phyloP scores from a whole-genome alignment of 2,113 vertebrate species.

The Saguinus midas region DNA sequence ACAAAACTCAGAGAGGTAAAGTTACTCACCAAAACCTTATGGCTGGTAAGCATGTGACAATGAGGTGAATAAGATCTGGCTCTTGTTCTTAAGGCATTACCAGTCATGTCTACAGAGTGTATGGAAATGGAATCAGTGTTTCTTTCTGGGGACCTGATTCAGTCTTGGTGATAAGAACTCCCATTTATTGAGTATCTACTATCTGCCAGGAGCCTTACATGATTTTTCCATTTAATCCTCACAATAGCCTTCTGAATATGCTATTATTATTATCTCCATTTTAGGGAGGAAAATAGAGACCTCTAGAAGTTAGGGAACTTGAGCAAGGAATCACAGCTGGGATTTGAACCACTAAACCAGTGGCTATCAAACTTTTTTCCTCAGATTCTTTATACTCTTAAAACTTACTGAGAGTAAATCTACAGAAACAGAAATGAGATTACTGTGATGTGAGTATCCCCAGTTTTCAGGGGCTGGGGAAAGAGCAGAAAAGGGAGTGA shows the following conservation, averaged over 20 bases:
- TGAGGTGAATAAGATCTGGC: not conserved
- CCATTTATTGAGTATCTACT: not conserved
- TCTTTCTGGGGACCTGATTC: not conserved
- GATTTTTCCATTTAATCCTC: not conserved
- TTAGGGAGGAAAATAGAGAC: not conserved
- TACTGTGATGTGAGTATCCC: not conserved
- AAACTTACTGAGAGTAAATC: slow-evolving; percentile 19
- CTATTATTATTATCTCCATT: not conserved
- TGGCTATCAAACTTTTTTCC: not conserved
- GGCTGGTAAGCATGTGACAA: not conserved
- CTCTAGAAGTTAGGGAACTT: slow-evolving; percentile 1
- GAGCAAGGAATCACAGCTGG: not conserved
- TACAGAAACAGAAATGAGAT: slow-evolving; percentile 27
- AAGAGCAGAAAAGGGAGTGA: not conserved
- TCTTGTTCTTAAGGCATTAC: not conserved
- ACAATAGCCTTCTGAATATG: not conserved
- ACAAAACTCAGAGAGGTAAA: not conserved
- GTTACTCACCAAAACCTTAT: not conserved
- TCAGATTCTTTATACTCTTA: slow-evolving; percentile 14
- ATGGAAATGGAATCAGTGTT: not conserved
- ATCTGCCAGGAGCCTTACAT: not conserved
- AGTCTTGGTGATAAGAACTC: not conserved
- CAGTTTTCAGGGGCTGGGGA: not conserved
- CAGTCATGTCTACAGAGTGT: not conserved
- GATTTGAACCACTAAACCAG: slow-evolving; percentile 18